These are phyloP conservation scores for Anas platyrhynchos DNA, from an alignment of 2,113 vertebrate species.

Conservation along the genomic window DNA sequence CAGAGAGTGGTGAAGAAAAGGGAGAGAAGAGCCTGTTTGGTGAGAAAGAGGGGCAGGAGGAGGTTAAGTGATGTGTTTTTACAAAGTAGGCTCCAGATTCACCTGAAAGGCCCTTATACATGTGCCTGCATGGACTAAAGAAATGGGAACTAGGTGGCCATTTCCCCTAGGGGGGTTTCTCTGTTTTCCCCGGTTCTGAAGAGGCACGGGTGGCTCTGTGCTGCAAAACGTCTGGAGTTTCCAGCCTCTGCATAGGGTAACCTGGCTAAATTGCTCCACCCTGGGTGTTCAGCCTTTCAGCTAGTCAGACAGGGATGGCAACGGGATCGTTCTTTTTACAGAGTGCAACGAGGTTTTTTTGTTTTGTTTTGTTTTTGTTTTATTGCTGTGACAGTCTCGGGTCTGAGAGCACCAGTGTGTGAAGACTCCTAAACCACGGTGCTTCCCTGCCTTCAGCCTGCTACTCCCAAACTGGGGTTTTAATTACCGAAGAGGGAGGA, in stretches of 20 bases:
- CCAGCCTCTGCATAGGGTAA: background rate
- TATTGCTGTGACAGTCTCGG: background rate
- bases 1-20: background rate
- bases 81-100: fast-evolving
- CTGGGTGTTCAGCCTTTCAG: background rate
- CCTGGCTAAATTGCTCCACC: background rate
- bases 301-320: background rate
- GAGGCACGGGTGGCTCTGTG: background rate
- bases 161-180: background rate
- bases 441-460: background rate
- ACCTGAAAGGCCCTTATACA: fast-evolving
- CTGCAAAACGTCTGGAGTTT: background rate
- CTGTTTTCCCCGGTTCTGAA: too few relatives aligned
- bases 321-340: background rate
- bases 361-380: too few relatives aligned
- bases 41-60: background rate
- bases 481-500: too few relatives aligned
- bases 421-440: background rate
- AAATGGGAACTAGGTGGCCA: fast-evolving
- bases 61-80: too few relatives aligned
- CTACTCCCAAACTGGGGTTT: background rate
- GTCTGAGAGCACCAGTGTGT: background rate
- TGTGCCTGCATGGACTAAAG: background rate
- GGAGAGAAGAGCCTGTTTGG: background rate
- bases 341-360: background rate